Percentiles rank a stretch among this genome's conserved stretches.
phyloP scores from a whole-genome alignment of 2,113 vertebrate species.

The Peromyscus leucopus region DNA sequence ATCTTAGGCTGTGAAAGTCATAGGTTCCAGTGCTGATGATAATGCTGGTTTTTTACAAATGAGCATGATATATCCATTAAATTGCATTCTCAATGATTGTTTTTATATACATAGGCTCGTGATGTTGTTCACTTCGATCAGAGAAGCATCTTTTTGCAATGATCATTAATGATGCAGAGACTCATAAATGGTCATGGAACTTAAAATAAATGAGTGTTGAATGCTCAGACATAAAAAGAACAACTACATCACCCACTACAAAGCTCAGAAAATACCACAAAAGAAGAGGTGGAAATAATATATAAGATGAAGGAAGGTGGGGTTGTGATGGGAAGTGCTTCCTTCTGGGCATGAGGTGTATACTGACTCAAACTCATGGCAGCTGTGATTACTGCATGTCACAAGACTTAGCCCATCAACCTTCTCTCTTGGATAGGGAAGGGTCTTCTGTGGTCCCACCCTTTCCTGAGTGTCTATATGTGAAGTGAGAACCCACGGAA shows the following conservation, averaged over 20 bases:
- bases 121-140: not conserved
- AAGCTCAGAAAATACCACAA: not conserved
- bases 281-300: not conserved
- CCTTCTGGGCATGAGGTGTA: not conserved
- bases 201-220: not conserved
- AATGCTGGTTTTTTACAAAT: not conserved
- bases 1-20: not conserved
- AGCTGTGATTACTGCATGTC: not conserved
- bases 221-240: not conserved
- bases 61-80: too few species aligned
- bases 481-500: too few species aligned
- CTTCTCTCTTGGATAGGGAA: not conserved
- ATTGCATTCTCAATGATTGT: not conserved
- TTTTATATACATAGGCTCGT: not conserved
- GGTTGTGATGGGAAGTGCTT: not conserved
- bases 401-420: not conserved
- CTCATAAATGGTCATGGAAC: not conserved
- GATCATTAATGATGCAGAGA: not conserved
- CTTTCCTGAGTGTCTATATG: too few species aligned
- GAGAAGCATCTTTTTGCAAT: not conserved
- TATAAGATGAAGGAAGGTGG: too few species aligned
- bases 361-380: not conserved
- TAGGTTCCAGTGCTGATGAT: not conserved
- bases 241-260: not conserved
- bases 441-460: not conserved